Percentiles rank a stretch among this genome's conserved stretches.
Evolutionary conservation across 2,888 invertebrate genomes (phyloP).

Genomic region (Matsumyia berberina): DNA sequence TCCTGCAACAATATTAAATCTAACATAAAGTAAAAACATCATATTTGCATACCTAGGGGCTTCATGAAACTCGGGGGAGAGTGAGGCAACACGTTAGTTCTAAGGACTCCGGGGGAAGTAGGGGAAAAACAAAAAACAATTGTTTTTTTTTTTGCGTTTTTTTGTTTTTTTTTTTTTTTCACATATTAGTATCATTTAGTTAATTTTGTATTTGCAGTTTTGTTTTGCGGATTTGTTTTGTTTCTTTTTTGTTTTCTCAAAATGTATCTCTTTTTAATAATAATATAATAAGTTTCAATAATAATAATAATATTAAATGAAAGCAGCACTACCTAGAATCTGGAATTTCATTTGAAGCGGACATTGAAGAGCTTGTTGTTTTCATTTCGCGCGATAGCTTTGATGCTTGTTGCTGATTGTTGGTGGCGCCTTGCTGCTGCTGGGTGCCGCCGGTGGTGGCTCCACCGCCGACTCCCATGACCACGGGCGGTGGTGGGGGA

Average conservation of each 20-base stretch:
- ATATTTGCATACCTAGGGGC: conserved; percentile 63
- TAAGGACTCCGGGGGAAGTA: conserved; percentile 12
- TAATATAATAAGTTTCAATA: conserved; percentile 84
- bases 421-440: conserved; percentile 74
- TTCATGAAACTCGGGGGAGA: conserved; percentile 26
- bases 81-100: conserved; percentile 35
- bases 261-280: conserved; percentile 74
- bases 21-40: conserved; percentile 39
- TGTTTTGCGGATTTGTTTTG: conserved; percentile 48
- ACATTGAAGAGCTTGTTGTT: conserved; percentile 79
- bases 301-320: conserved; percentile 80
- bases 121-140: conserved; percentile 58
- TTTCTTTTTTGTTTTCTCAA: conserved; percentile 54
- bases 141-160: conserved; percentile 61
- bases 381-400: conserved; percentile 80
- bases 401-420: conserved; percentile 81
- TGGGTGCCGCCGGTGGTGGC: conserved; percentile 77
- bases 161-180: conserved; percentile 55
- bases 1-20: conserved; percentile 72
- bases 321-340: conserved; percentile 85
- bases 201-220: conserved; percentile 66
- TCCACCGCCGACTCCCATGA: conserved; percentile 51
- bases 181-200: conserved; percentile 74
- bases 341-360: conserved; percentile 84
- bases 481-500: conserved; percentile 80